A percentile compares a stretch with the other conserved stretches of the same genome.
These are phyloP conservation scores for Fundulus diaphanus DNA, from an alignment of 2,797 vertebrate species.

Conservation along the genomic window DNA sequence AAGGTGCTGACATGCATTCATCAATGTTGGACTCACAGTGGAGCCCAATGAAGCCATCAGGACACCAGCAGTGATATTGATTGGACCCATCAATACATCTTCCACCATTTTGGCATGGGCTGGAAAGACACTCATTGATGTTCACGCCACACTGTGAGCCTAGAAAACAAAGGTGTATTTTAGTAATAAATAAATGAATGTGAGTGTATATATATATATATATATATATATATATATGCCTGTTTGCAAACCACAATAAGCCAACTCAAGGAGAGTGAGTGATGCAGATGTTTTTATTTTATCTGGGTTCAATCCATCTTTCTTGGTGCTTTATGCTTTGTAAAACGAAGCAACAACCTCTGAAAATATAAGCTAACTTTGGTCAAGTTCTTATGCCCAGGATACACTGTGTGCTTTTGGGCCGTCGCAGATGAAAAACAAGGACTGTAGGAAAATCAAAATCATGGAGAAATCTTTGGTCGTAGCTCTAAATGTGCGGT, in stretches of 20 bases:
- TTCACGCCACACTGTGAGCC: constrained; percentile 81
- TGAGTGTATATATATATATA: too few species aligned
- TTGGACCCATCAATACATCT: constrained; percentile 77
- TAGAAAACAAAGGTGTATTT: constrained; percentile 57
- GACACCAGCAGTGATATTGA: constrained; percentile 82
- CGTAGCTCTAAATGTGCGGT: too few species aligned
- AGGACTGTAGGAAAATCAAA: too few species aligned
- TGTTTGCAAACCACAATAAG: not conserved
- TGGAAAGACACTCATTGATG: constrained; percentile 81
- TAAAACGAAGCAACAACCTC: too few species aligned
- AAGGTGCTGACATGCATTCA: constrained; percentile 84
- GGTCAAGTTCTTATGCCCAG: too few species aligned
- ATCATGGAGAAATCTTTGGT: too few species aligned
- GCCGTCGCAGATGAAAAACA: too few species aligned
- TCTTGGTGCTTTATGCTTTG: not conserved
- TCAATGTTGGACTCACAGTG: constrained; percentile 83
- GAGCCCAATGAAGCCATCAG: constrained; percentile 78
- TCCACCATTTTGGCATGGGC: constrained; percentile 83
- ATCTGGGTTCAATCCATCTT: constrained; percentile 8
- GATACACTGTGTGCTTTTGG: too few species aligned
- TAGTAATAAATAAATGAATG: not conserved
- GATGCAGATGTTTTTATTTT: not conserved
- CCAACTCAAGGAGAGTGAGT: not conserved
- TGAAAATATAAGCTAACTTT: too few species aligned
- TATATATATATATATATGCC: not conserved